These are phyloP conservation scores for Liasis olivaceus DNA, from an alignment of 2,797 vertebrate genomes.

Conservation along the genomic window DNA sequence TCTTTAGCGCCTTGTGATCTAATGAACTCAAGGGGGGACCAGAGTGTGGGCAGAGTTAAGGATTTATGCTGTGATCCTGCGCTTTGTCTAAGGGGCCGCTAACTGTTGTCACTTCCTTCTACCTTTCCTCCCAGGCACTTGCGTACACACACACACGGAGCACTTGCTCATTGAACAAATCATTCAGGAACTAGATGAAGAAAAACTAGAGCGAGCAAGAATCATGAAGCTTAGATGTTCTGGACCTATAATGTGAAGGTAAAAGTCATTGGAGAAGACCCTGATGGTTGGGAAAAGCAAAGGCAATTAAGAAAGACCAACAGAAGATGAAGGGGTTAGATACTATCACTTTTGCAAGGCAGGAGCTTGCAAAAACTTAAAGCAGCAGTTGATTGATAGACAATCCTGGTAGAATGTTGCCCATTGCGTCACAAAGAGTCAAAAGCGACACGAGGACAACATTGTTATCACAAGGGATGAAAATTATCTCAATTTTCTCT, in stretches of 20 bases:
- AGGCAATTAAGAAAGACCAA: not conserved
- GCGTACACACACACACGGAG: not conserved
- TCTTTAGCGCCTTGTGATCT: not conserved
- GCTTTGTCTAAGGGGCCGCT: not conserved
- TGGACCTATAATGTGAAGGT: not conserved
- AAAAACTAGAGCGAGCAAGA: not conserved
- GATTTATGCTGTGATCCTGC: not conserved
- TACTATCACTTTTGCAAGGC: not conserved
- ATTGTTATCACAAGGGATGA: not conserved
- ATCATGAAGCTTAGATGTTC: not conserved
- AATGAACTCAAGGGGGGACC: not conserved
- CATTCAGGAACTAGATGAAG: not conserved
- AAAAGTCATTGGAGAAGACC: not conserved
- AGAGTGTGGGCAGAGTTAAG: not conserved
- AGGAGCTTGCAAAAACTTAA: not conserved
- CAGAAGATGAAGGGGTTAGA: not conserved
- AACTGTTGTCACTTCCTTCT: not conserved
- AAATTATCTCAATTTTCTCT: not conserved
- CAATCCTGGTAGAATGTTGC: not conserved
- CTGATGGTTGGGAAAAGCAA: not conserved
- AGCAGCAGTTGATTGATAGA: not conserved
- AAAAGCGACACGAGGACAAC: not conserved
- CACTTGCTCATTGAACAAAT: not conserved
- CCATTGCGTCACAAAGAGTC: not conserved
- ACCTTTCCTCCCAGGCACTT: not conserved